These are phyloP conservation scores for Oegoconia quadripuncta DNA, from an alignment of 2,888 invertebrate genomes.

Conservation along the genomic window DNA sequence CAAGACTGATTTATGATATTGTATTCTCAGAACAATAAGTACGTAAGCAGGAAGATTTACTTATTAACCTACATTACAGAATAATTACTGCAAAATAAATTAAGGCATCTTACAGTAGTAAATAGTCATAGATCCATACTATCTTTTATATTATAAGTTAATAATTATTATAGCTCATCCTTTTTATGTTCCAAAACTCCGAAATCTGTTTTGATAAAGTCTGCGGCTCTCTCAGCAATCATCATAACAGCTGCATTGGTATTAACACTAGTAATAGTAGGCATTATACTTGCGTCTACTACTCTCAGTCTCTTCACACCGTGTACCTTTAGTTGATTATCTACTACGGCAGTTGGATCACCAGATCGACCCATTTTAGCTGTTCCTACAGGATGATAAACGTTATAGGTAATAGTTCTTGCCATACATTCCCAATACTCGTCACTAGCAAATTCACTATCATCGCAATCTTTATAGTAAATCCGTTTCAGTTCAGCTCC, in stretches of 20 bases:
- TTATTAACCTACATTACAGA: no score
- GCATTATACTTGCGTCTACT: constrained; percentile 67
- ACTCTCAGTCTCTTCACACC: constrained; percentile 52
- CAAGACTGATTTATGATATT: no score
- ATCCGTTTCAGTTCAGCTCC: constrained; percentile 57
- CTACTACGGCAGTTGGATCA: constrained; percentile 52
- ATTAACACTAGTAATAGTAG: constrained; percentile 64
- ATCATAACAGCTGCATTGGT: constrained; percentile 66
- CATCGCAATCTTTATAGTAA: constrained; percentile 51
- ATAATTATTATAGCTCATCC: constrained; percentile 56
- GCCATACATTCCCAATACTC: constrained; percentile 70
- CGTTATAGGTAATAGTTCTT: constrained; percentile 58
- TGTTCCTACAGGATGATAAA: constrained; percentile 68
- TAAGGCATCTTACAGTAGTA: no score
- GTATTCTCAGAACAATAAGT: no score
- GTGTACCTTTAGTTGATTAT: constrained; percentile 45
- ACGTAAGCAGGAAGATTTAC: no score
- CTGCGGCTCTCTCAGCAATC: constrained; percentile 66
- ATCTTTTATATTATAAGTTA: no score
- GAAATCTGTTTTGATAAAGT: constrained; percentile 59
- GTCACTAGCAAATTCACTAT: constrained; percentile 44
- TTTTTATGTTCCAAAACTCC: constrained; percentile 22
- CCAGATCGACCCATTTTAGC: constrained; percentile 57
- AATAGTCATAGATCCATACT: no score
- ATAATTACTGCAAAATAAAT: no score